Conservation (phyloP, 2,797 vertebrate species). For the Anisognathus igniventris region DNA sequence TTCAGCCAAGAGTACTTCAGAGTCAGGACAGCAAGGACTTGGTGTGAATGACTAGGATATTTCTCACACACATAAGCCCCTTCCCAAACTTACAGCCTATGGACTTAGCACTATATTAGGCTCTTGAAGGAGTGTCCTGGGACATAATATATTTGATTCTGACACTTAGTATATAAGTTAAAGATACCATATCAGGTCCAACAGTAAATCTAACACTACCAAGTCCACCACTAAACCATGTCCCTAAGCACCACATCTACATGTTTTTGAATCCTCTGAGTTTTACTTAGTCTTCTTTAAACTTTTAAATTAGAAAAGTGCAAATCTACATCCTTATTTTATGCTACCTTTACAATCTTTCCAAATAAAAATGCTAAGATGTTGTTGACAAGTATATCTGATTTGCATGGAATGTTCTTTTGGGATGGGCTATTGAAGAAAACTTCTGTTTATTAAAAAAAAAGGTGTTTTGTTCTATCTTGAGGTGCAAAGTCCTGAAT, state of each 20-base stretch:
- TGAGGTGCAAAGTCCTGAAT: background rate
- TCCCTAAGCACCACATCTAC: background rate
- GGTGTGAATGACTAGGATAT: background rate
- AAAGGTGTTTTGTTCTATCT: background rate
- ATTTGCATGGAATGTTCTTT: background rate
- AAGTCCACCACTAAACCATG: background rate
- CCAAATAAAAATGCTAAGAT: background rate
- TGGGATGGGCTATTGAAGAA: background rate
- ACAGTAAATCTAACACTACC: rapidly evolving
- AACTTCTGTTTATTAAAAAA: background rate
- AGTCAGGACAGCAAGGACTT: background rate
- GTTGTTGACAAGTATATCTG: background rate
- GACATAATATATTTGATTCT: background rate
- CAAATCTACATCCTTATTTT: background rate
- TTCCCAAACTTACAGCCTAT: background rate
- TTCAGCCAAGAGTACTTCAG: background rate
- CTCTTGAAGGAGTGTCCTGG: background rate
- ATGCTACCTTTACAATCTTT: background rate
- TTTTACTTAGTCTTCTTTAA: background rate
- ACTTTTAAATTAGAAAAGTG: background rate
- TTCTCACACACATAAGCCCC: background rate
- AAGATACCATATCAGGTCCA: background rate
- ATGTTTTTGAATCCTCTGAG: background rate
- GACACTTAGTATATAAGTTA: background rate
- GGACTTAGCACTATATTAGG: background rate